A percentile compares a stretch with the other conserved stretches of the same genome.
These are phyloP conservation scores for Eublepharis macularius DNA, from an alignment of 2,113 vertebrate species.

Conservation along the genomic window DNA sequence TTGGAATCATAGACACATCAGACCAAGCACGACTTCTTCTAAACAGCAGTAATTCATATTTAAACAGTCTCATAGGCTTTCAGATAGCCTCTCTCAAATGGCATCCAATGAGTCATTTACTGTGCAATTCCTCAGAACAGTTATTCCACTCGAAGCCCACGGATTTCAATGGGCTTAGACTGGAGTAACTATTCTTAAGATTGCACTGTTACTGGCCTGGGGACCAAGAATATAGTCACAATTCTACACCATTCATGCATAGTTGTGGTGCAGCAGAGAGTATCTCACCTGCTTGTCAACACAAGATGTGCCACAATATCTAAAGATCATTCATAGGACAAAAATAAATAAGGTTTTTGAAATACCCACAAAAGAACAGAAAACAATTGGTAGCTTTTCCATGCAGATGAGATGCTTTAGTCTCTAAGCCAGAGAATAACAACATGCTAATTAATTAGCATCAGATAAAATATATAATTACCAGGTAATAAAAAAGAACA, in stretches of 20 bases:
- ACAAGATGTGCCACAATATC: background rate
- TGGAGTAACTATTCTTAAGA: no score
- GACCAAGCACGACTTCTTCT: no score
- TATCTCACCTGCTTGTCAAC: background rate
- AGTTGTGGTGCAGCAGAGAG: no score
- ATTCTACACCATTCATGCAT: background rate
- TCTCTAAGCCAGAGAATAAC: conserved; percentile 54
- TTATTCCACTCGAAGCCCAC: no score
- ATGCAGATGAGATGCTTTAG: conserved; percentile 5
- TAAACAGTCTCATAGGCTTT: background rate
- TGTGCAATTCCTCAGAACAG: no score
- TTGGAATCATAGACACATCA: no score
- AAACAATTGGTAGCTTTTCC: background rate
- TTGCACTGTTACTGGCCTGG: no score
- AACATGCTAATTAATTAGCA: conserved; percentile 64
- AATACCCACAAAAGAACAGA: conserved; percentile 28
- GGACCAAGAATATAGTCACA: background rate
- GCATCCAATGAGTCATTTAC: background rate
- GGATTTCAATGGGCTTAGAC: no score
- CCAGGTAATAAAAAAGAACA: conserved; percentile 58
- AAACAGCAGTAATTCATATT: no score
- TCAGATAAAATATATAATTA: conserved; percentile 69
- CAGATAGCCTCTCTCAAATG: background rate
- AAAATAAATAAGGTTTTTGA: conserved; percentile 43
- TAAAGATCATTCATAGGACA: conserved; percentile 50